phyloP scores from a whole-genome alignment of 2,113 vertebrate species.

The Pelmatolapia mariae region DNA sequence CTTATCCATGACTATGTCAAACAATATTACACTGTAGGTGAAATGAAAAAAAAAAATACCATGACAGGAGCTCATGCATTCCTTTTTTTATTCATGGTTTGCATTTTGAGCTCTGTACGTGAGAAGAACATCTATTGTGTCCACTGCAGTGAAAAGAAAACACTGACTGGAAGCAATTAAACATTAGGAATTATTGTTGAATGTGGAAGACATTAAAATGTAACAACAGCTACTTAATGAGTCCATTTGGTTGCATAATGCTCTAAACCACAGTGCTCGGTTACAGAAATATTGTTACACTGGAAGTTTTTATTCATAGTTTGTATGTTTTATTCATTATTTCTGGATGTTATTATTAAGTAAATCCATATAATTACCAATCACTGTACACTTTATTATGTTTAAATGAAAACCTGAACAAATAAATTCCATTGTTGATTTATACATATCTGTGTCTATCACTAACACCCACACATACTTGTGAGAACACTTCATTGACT shows the following conservation, averaged over 20 bases:
- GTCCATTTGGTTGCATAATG: background rate
- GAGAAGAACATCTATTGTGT: background rate
- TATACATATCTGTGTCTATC: background rate
- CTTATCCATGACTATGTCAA: constrained; percentile 19
- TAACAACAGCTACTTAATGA: background rate
- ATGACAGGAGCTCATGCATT: background rate
- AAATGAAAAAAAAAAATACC: constrained; percentile 12
- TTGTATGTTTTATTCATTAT: background rate
- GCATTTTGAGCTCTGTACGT: background rate
- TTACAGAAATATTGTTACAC: background rate
- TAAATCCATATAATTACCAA: background rate
- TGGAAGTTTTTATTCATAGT: background rate
- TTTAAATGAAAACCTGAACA: background rate
- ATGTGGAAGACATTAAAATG: constrained; percentile 15
- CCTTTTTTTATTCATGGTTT: background rate
- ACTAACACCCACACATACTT: background rate
- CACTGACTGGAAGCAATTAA: constrained; percentile 16
- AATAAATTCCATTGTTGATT: background rate
- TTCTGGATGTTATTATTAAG: background rate
- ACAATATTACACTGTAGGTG: constrained; percentile 10
- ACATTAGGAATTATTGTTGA: constrained; percentile 12
- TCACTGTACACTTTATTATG: background rate
- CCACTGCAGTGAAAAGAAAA: background rate
- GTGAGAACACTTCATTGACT: background rate
- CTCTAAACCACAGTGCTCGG: background rate